Evolutionary conservation across 92 coral and sea anemone species (phyloP), one percentile per base, ranked within the genome.

Genomic region (Epizoanthus fatuus): DNA sequence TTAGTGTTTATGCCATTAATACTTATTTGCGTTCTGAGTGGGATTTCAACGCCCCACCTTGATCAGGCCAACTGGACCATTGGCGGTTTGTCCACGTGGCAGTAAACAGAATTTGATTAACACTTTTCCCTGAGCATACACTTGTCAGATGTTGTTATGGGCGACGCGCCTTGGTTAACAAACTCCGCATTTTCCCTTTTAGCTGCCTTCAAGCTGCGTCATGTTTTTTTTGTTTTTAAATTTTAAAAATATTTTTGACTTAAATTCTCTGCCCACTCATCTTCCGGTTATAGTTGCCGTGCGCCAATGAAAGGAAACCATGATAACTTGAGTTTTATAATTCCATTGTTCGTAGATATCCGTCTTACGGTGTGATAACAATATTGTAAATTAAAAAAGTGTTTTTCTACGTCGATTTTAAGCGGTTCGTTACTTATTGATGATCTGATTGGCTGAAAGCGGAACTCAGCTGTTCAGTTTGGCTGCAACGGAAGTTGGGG

Each of bases 71-170:
- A 77, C 40, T 77, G 39, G 15, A 47, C 62, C 13, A 10, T 20
- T 11, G 45, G 42, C 63, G 13, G 38, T 29, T 7, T 38, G 69
- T 22, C 58, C 56, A 77, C 82, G 82, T 77, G 82, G 82, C 82
- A 77, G 56, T 22, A 70, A 42, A 70, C 54, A 70, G 75, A 15
- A 73, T 37, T 17, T 19, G 70, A 64, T 64, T 35, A 64, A 64
- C 14, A 59, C 68, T 39, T 16, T 29, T 76, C 11, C 12, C 25
- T 3, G 40, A 10, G 56, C 29, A 77, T 69, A 77, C 53, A 49
- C 53, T 49, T 14, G 72, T 66, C 65, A 29, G 52, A 60, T 17
- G 69, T 20, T 14, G 70, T 20, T 40, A 59, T 51, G 56, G 42
- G 69, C 15, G 39, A 38, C 47, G 20, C 14, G 22, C 51, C 47